Percentiles rank a stretch among this genome's conserved stretches.
phyloP scores from a whole-genome alignment of 2,888 invertebrate genomes.

The Drosophila kokeensis region DNA sequence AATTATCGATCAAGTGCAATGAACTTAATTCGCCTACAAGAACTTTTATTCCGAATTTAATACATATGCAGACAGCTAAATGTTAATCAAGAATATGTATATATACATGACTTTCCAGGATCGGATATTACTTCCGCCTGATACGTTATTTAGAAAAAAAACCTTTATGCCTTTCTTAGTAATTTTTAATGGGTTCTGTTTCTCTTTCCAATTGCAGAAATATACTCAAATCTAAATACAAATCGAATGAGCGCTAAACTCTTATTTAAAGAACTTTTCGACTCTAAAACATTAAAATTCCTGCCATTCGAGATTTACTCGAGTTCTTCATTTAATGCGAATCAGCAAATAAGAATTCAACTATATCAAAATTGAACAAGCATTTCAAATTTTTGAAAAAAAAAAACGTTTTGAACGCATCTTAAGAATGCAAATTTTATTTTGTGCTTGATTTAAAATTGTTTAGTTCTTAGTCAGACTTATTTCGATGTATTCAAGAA shows the following conservation, averaged over 20 bases:
- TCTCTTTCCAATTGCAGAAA: neutral
- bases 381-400: neutral
- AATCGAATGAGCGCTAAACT: neutral
- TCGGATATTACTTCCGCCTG: neutral
- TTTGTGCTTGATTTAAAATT: slow-evolving; percentile 33
- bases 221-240: neutral
- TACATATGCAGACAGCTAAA: neutral
- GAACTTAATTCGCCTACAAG: neutral
- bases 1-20: neutral
- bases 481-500: neutral
- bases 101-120: neutral
- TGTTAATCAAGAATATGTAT: neutral
- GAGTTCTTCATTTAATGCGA: neutral
- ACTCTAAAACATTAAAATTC: neutral
- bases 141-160: neutral
- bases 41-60: neutral
- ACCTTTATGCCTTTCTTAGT: too few species aligned
- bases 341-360: neutral
- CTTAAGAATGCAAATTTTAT: neutral
- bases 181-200: too few species aligned
- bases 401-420: neutral
- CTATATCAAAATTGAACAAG: neutral
- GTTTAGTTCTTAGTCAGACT: neutral
- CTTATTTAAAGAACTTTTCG: too few species aligned
- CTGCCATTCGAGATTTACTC: neutral